Percentiles rank a stretch among this genome's conserved stretches.
Conservation (phyloP, 2,113 vertebrate species). For the Rhinogobius similis region DNA sequence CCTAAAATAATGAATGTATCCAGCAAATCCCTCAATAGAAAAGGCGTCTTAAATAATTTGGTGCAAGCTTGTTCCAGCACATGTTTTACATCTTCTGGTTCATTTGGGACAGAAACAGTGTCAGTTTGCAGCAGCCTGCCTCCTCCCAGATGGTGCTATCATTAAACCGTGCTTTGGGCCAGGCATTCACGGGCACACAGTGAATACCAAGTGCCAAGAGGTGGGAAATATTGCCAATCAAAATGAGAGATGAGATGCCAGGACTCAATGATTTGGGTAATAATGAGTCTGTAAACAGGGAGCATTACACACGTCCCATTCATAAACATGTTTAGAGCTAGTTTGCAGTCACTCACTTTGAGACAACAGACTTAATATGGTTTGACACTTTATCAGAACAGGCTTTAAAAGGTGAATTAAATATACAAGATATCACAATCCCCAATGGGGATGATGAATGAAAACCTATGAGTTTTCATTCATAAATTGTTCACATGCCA, state of each 20-base stretch:
- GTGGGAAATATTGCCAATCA: slow-evolving; percentile 62
- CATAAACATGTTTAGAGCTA: slow-evolving; percentile 21
- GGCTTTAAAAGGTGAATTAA: background rate
- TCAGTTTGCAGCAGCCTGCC: slow-evolving; percentile 50
- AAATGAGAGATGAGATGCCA: slow-evolving; percentile 63
- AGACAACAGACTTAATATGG: slow-evolving; percentile 14
- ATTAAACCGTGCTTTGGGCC: slow-evolving; percentile 63
- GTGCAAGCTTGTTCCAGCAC: slow-evolving; percentile 33
- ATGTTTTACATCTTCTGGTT: slow-evolving; percentile 53
- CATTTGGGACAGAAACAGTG: slow-evolving; percentile 44
- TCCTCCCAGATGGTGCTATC: slow-evolving; percentile 73
- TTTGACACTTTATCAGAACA: background rate
- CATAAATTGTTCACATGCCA: no score
- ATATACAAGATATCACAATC: background rate
- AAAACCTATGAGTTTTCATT: no score
- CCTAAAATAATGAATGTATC: slow-evolving; percentile 6
- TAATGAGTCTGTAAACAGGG: slow-evolving; percentile 60
- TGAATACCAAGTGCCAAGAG: slow-evolving; percentile 57
- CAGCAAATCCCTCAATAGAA: slow-evolving; percentile 30
- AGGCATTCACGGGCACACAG: slow-evolving; percentile 33
- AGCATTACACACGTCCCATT: slow-evolving; percentile 29
- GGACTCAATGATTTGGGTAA: slow-evolving; percentile 57
- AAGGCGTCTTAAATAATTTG: slow-evolving; percentile 45
- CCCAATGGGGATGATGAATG: no score
- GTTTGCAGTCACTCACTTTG: slow-evolving; percentile 26